Conservation (phyloP, 2,113 vertebrate species). For the Pleuronectes platessa region DNA sequence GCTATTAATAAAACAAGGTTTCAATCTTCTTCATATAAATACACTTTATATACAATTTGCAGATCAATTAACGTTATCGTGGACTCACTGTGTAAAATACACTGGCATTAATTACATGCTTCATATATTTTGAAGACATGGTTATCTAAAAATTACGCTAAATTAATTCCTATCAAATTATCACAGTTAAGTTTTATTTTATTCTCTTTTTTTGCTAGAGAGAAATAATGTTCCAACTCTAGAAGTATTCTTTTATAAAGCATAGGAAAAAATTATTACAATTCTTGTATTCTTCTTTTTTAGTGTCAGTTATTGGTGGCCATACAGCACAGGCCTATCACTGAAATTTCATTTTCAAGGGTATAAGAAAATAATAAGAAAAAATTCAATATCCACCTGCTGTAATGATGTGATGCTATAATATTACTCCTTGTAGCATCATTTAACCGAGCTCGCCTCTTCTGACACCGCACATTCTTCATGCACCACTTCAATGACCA, state of each 20-base stretch:
- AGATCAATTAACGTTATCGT: background rate
- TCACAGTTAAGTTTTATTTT: background rate
- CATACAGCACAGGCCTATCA: constrained; percentile 9
- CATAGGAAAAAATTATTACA: too few species aligned
- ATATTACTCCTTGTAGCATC: constrained; percentile 61
- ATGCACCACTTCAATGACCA: constrained; percentile 71
- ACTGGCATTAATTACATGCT: background rate
- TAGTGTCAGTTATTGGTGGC: background rate
- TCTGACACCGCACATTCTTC: constrained; percentile 73
- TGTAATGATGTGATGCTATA: constrained; percentile 69
- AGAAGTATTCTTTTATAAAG: too few species aligned
- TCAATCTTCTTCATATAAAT: background rate
- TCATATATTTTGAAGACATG: background rate
- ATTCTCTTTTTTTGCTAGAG: background rate
- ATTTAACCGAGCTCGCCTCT: constrained; percentile 63
- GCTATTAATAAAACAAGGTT: constrained; percentile 1
- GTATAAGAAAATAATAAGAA: constrained; percentile 55
- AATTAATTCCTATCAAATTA: background rate
- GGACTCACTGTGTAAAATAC: background rate
- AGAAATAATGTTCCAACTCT: background rate
- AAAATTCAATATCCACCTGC: constrained; percentile 59
- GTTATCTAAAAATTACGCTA: background rate
- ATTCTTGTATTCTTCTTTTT: too few species aligned
- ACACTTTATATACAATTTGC: background rate
- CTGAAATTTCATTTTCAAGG: constrained; percentile 29